phyloP scores from a whole-genome alignment of 2,797 vertebrate species.

The Lindbergichthys nudifrons region DNA sequence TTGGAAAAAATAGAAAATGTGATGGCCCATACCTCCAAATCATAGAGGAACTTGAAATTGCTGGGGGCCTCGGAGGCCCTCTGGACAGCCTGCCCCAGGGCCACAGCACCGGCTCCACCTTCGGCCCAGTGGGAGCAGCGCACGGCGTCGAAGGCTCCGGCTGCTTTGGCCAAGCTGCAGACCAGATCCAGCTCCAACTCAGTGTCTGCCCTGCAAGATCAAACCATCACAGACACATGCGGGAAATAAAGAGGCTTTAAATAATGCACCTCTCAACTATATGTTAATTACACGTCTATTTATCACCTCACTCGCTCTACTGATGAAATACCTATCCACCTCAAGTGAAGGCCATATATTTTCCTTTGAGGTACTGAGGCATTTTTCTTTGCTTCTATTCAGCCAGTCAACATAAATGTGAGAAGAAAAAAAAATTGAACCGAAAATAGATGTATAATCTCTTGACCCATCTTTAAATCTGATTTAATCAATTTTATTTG shows the following conservation, averaged over 20 bases:
- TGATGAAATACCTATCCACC: background rate
- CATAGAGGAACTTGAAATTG: constrained; percentile 92
- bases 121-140: constrained; percentile 95
- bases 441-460: background rate
- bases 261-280: background rate
- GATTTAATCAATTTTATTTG: background rate
- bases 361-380: background rate
- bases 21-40: constrained; percentile 86
- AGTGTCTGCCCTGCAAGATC: constrained; percentile 89
- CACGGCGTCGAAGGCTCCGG: constrained; percentile 93
- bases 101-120: constrained; percentile 91
- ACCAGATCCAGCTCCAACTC: constrained; percentile 91
- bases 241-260: background rate
- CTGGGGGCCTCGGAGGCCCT: constrained; percentile 88
- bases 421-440: background rate
- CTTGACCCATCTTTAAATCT: background rate
- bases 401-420: background rate
- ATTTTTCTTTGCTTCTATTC: background rate
- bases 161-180: constrained; percentile 87
- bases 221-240: background rate
- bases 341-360: background rate
- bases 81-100: constrained; percentile 90
- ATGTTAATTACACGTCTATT: background rate
- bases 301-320: background rate
- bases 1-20: background rate